Evolutionary conservation across 1,140 invertebrate species (phyloP).

Genomic region (Cyclina sinensis): DNA sequence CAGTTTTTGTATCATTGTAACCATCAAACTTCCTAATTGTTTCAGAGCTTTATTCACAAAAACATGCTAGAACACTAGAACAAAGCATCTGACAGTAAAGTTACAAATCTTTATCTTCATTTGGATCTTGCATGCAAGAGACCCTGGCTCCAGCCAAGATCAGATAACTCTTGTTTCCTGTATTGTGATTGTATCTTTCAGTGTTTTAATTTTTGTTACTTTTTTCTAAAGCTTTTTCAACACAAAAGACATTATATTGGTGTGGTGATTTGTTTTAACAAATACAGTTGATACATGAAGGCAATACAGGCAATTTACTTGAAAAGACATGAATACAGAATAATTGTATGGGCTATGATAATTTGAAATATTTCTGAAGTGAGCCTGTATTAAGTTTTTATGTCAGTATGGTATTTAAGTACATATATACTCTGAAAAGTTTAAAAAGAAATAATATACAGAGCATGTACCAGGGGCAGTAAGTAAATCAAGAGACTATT

Average conservation of each 20-base stretch:
- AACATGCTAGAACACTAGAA: not conserved
- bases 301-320: not conserved
- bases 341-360: too few species aligned
- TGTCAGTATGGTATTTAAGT: too few species aligned
- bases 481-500: too few species aligned
- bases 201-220: not conserved
- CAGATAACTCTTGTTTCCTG: slow-evolving; percentile 3
- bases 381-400: too few species aligned
- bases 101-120: slow-evolving; percentile 16
- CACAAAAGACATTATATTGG: not conserved
- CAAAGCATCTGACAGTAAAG: slow-evolving; percentile 3
- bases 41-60: not conserved
- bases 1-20: not conserved
- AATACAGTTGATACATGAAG: not conserved
- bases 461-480: too few species aligned
- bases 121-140: not conserved
- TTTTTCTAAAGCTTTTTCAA: not conserved
- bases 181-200: not conserved
- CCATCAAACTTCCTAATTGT: slow-evolving; percentile 4
- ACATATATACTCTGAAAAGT: too few species aligned
- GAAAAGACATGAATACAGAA: too few species aligned
- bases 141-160: slow-evolving; percentile 26
- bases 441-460: too few species aligned
- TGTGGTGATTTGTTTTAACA: not conserved
- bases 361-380: too few species aligned